Percentiles rank a stretch among this genome's conserved stretches.
phyloP scores from a whole-genome alignment of 1,140 invertebrate genomes.

The Diuraphis noxia region DNA sequence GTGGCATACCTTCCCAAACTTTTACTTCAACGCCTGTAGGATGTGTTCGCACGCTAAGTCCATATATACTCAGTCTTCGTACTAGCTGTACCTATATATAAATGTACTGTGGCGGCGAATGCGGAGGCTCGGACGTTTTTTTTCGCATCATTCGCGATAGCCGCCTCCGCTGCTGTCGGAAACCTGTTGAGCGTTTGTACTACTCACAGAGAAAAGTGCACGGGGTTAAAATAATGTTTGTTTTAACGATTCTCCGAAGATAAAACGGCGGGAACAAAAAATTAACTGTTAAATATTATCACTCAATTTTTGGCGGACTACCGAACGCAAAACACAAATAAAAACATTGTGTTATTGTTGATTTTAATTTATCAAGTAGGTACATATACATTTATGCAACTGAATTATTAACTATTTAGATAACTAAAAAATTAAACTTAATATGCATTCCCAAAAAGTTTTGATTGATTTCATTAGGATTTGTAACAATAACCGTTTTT shows the following conservation, averaged over 20 bases:
- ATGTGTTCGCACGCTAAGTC: background rate
- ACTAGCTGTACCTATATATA: background rate
- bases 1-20: background rate
- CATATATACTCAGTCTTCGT: background rate
- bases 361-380: too few relatives aligned
- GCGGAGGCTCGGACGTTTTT: background rate
- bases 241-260: background rate
- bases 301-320: background rate
- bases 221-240: background rate
- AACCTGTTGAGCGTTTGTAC: constrained; percentile 17
- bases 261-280: background rate
- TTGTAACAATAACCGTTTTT: background rate
- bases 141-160: background rate
- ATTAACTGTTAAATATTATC: background rate
- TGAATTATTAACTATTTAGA: background rate
- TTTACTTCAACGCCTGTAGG: background rate
- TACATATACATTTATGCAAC: background rate
- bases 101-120: background rate
- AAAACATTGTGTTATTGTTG: background rate
- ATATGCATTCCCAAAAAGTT: background rate
- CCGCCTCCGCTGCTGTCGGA: background rate
- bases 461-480: background rate
- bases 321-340: background rate
- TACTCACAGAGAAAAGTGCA: background rate
- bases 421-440: background rate